phyloP scores from a whole-genome alignment of 53 echinoderm and acorn worm species.

The Hippasteria phrygiana region DNA sequence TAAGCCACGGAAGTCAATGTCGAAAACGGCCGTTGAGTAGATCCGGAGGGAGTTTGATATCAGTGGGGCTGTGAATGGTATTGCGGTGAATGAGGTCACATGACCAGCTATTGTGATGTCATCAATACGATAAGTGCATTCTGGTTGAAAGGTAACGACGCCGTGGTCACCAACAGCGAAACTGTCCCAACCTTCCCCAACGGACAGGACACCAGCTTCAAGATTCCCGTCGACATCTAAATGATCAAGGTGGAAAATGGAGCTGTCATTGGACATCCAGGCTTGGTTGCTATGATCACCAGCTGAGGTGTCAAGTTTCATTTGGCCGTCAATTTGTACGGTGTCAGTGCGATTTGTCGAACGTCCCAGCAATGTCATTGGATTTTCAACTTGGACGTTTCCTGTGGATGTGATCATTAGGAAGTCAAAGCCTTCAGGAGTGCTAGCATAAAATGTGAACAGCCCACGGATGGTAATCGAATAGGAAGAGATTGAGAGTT shows the following conservation, averaged over 20 bases:
- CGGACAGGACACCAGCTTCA: conserved; percentile 70
- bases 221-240: conserved; percentile 65
- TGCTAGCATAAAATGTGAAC: conserved; percentile 71
- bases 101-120: conserved; percentile 67
- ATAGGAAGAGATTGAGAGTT: conserved; percentile 59
- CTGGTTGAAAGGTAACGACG: conserved; percentile 72
- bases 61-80: conserved; percentile 51
- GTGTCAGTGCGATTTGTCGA: conserved; percentile 25
- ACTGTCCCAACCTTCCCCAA: conserved; percentile 50
- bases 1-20: conserved; percentile 69
- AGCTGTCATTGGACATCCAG: conserved; percentile 66
- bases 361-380: conserved; percentile 60
- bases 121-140: conserved; percentile 58
- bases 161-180: conserved; percentile 59
- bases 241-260: conserved; percentile 69
- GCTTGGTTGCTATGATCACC: conserved; percentile 45
- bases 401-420: conserved; percentile 55
- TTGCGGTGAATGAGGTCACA: conserved; percentile 65
- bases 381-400: conserved; percentile 51
- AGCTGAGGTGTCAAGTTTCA: conserved; percentile 58
- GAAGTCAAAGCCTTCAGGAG: conserved; percentile 55
- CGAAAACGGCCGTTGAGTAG: conserved; percentile 54
- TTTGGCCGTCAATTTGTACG: conserved; percentile 60
- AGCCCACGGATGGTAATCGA: conserved; percentile 61
- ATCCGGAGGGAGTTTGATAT: conserved; percentile 48